Evolutionary conservation across 2,797 vertebrate species (phyloP), one percentile per base, ranked within the genome.

Genomic region (Poeciliopsis paucimaculata): DNA sequence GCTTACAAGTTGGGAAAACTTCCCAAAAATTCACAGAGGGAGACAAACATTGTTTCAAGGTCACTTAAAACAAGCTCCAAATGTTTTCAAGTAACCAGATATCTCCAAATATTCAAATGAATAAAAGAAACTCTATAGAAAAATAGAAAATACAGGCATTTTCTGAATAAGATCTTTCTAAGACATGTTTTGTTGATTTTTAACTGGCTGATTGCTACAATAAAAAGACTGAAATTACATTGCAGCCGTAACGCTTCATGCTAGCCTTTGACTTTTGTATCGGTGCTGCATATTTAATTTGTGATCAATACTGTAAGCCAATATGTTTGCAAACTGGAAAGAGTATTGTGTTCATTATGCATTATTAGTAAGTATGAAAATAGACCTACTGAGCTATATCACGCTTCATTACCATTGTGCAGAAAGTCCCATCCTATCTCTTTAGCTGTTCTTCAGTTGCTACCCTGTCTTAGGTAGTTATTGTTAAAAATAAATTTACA

Each of bases 331-430:
- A 71, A 77, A 77, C 51, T 39, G 60, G 36, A 20, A 79, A 43
- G n/a, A 76, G 76, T 80, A 77, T 46, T 79, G 64, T 84, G 77
- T 71, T 62, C 73, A 66, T 71, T 26, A 81, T 91, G 68, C 80
- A 89, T 91, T 90, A 93, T 92, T 87, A 85, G 91, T 90, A 84
- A 84, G 75, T 55, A 71, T 85, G 84, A 87, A 86, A 86, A 88
- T 78, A 45, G 77, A 83, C 51, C 77, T 78, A 78, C 43, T 62
- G 79, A 78, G 79, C 81, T 86, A 89, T 80, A 79, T 80, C 76
- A 88, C 88, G 77, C 80, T 78, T 87, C 82, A 80, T 86, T 31
- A 73, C 46, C 71, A 66, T 60, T 78, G 31, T 51, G 46, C 7
- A 49, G 41, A 45, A 55, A 66, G 72, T 84, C 77, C 45, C 4